Evolutionary conservation across 2,113 vertebrate species (phyloP).

Genomic region (Bubo blakistoni): DNA sequence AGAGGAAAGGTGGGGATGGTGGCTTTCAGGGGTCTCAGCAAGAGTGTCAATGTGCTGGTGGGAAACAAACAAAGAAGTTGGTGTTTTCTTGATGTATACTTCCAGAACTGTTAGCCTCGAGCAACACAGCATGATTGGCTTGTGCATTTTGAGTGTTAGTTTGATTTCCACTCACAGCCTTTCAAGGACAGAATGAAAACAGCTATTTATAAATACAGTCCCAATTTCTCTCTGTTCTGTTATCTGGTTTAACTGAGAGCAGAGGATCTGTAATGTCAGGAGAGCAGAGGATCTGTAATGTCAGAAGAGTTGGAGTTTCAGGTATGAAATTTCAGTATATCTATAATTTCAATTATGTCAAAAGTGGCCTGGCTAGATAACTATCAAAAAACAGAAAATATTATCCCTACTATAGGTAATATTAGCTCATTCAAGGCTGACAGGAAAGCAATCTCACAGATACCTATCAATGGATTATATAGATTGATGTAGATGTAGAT

Average conservation of each 20-base stretch:
- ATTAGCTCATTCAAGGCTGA: background rate
- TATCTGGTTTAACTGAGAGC: background rate
- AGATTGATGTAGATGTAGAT: background rate
- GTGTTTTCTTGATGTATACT: background rate
- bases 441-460: background rate
- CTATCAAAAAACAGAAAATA: background rate
- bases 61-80: background rate
- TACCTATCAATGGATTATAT: rapidly evolving
- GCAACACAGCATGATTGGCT: background rate
- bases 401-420: background rate
- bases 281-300: background rate
- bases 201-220: background rate
- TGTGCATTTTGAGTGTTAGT: background rate
- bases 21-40: background rate
- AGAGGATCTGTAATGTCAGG: background rate
- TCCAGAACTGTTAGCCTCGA: background rate
- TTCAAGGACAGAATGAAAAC: background rate
- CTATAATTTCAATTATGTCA: background rate
- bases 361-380: background rate
- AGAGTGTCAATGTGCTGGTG: background rate
- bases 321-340: background rate
- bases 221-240: background rate
- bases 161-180: background rate
- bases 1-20: background rate
- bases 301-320: background rate